Base-by-base conservation (phyloP, 2,113 vertebrate species). In the Archocentrus centrarchus region DNA sequence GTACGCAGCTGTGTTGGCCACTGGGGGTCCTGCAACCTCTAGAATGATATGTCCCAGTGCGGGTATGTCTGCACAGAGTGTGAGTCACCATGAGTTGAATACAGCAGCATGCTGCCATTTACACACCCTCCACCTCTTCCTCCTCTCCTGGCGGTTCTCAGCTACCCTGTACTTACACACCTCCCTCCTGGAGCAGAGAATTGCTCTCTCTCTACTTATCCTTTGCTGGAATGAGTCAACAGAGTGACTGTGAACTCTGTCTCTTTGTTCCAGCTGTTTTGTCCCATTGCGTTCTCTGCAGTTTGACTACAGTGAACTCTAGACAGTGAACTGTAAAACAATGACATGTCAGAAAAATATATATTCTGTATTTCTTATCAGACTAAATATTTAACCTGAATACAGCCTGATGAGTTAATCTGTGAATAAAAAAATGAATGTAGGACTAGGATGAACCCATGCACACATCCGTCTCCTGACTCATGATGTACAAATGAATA, bases 131-230 rank as follows among this genome's bases (percentile, higher is more conserved):
- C 85, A 81, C 84, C 64, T 85, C 75, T 73, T 77, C 61, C 85
- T 89, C 73, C 77, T 85, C 77, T 88, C 70, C 79, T 86, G 83
- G 75, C 81, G 35, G 80, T 89, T 91, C 68, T 75, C 84, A 82
- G 82, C 79, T 84, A 90, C 86, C 86, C 85, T 92, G 89, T 89
- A 93, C 90, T 94, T 93, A 91, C 91, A 91, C 90, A 84, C 88
- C 82, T 92, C 90, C 73, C 83, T 90, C 82, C 82, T 75, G 77
- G 63, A 78, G 78, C 59, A 59, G 82, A 89, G 80, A 77, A 39
- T 64, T 77, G 59, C 80, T 90, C 70, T 59, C 86, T 86, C 85
- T 88, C 66, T 81, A 75, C 88, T 90, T 90, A 86, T 89, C 76
- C 85, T 87, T 82, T 80, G 77, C 68, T 80, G 77, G 64, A 85